phyloP scores from a whole-genome alignment of 2,888 invertebrate genomes.

The Macropis europaea region DNA sequence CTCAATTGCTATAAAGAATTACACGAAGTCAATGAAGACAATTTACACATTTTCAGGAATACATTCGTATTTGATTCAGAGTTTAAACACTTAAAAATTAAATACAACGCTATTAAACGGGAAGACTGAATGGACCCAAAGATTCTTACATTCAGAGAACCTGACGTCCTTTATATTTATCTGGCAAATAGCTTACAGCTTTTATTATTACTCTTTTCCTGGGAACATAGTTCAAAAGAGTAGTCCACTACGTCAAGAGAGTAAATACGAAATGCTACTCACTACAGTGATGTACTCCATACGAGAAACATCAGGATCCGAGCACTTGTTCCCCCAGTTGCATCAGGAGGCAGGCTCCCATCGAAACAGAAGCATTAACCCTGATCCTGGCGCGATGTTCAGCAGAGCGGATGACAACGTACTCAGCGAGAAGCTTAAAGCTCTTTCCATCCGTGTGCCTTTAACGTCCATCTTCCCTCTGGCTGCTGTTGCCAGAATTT shows the following conservation, averaged over 20 bases:
- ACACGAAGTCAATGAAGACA: too few relatives aligned
- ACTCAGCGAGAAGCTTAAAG: slow-evolving; percentile 75
- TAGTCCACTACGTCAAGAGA: neutral
- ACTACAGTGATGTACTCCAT: slow-evolving; percentile 2
- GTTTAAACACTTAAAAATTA: too few relatives aligned
- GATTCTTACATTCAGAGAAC: too few relatives aligned
- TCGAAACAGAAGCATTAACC: slow-evolving; percentile 79
- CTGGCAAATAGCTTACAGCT: too few relatives aligned
- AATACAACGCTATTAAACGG: too few relatives aligned
- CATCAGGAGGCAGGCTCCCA: slow-evolving; percentile 68
- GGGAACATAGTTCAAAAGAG: too few relatives aligned
- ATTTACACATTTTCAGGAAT: too few relatives aligned
- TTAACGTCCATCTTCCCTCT: slow-evolving; percentile 40
- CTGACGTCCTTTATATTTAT: too few relatives aligned
- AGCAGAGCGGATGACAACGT: slow-evolving; percentile 79
- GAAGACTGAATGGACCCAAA: too few relatives aligned
- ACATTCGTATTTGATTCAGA: too few relatives aligned
- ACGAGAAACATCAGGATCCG: slow-evolving; percentile 27
- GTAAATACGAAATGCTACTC: neutral
- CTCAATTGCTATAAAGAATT: neutral
- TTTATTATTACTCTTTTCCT: too few relatives aligned
- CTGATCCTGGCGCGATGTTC: slow-evolving; percentile 79
- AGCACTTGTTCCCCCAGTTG: slow-evolving; percentile 53
- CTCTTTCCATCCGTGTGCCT: slow-evolving; percentile 56
- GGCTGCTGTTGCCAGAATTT: slow-evolving; percentile 36